Evolutionary conservation across 2,797 vertebrate genomes (phyloP).

Genomic region (Danio tinwini): DNA sequence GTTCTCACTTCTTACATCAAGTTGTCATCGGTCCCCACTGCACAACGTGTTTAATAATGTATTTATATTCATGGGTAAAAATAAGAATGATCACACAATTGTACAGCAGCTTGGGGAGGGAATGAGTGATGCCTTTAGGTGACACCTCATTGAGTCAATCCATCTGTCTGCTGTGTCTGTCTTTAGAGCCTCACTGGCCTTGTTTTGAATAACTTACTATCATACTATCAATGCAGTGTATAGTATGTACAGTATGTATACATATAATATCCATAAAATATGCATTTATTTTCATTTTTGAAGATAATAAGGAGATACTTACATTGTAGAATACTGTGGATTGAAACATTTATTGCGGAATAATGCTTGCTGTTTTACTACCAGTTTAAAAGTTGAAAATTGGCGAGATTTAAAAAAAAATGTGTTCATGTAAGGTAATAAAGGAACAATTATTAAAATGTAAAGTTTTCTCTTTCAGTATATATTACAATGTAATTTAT

Average conservation of each 20-base stretch:
- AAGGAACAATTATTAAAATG: neutral
- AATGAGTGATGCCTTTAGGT: slow-evolving; percentile 43
- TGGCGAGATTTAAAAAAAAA: neutral
- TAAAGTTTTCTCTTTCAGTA: neutral
- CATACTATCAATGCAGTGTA: neutral
- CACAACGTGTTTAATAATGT: slow-evolving; percentile 65
- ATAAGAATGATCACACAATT: slow-evolving; percentile 65
- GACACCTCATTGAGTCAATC: slow-evolving; percentile 26
- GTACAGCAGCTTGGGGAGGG: slow-evolving; percentile 62
- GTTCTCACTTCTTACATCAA: slow-evolving; percentile 67
- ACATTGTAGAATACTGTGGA: neutral
- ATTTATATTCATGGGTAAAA: slow-evolving; percentile 68
- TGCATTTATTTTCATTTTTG: too few relatives aligned
- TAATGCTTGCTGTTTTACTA: neutral
- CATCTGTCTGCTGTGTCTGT: neutral
- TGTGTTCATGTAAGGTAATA: neutral
- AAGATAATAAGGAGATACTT: neutral
- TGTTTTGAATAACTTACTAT: neutral
- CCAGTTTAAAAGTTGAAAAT: neutral
- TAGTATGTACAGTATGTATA: neutral
- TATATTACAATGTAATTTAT: neutral
- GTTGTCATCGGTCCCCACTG: slow-evolving; percentile 64
- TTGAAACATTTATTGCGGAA: neutral
- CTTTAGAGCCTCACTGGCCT: neutral
- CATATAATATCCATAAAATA: neutral